phyloP scores from a whole-genome alignment of 2,797 vertebrate genomes.

The Varecia variegata region DNA sequence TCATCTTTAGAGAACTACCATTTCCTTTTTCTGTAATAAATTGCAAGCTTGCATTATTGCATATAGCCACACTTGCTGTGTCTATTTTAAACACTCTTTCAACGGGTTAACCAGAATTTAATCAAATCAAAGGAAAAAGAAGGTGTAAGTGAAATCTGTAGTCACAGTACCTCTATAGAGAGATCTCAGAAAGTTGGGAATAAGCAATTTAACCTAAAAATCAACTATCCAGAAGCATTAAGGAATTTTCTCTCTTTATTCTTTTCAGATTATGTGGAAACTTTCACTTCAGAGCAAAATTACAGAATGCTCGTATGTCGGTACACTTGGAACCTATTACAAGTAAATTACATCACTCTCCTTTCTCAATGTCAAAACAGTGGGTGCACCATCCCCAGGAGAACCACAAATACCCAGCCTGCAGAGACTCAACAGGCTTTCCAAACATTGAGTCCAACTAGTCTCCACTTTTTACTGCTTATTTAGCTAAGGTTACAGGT shows the following conservation, averaged over 20 bases:
- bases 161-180: neutral
- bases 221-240: neutral
- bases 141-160: neutral
- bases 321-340: neutral
- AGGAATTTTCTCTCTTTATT: neutral
- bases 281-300: slow-evolving; percentile 9
- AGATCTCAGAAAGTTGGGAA: neutral
- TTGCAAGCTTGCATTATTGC: neutral
- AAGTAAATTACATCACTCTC: neutral
- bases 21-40: neutral
- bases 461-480: neutral
- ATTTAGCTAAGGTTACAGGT: neutral
- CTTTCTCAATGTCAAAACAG: slow-evolving; percentile 37
- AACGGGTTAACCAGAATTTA: neutral
- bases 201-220: slow-evolving; percentile 5
- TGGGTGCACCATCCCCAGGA: neutral
- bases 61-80: neutral
- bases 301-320: neutral
- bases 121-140: neutral
- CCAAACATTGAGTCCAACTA: neutral
- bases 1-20: neutral
- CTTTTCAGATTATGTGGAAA: slow-evolving; percentile 12
- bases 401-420: neutral
- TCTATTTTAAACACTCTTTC: slow-evolving; percentile 42
- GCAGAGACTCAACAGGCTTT: neutral